Percentiles rank a stretch among this genome's conserved stretches.
Conservation (phyloP, 2,113 vertebrate genomes). For the Pangasianodon hypophthalmus region DNA sequence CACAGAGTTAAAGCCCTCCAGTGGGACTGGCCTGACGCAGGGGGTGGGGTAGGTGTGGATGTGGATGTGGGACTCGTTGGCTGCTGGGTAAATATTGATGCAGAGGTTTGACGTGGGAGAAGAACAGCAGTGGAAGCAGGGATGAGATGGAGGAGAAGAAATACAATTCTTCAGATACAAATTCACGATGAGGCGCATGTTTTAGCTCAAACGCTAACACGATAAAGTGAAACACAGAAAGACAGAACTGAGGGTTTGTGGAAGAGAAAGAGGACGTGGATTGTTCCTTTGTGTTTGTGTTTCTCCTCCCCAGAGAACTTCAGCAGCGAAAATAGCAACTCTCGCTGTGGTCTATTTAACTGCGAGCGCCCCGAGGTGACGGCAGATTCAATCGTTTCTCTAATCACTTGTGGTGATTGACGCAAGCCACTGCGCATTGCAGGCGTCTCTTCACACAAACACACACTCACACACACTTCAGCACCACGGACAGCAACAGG, state of each 20-base stretch:
- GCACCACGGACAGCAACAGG: slow-evolving; percentile 30
- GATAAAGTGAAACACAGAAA: neutral
- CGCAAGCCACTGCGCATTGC: slow-evolving; percentile 21
- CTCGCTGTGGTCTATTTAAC: slow-evolving; percentile 56
- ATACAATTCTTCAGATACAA: neutral
- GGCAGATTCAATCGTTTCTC: slow-evolving; percentile 44
- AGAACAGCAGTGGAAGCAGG: neutral
- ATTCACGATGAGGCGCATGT: neutral
- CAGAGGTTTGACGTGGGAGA: slow-evolving; percentile 38
- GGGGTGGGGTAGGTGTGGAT: neutral
- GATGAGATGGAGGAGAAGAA: neutral
- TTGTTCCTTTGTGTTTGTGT: slow-evolving; percentile 35
- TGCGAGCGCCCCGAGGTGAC: slow-evolving; percentile 44
- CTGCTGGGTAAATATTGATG: slow-evolving; percentile 50
- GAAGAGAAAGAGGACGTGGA: slow-evolving; percentile 14
- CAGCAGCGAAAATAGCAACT: slow-evolving; percentile 50
- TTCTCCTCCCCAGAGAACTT: slow-evolving; percentile 32
- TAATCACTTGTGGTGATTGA: slow-evolving; percentile 53
- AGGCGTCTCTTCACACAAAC: neutral
- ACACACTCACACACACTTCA: slow-evolving; percentile 20
- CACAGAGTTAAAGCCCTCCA: slow-evolving; percentile 39
- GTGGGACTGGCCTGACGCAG: slow-evolving; percentile 32
- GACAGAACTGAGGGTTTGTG: neutral
- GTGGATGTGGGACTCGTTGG: slow-evolving; percentile 26
- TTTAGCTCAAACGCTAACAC: neutral